phyloP scores from a whole-genome alignment of 2,888 invertebrate species.

The Xylota segnis region DNA sequence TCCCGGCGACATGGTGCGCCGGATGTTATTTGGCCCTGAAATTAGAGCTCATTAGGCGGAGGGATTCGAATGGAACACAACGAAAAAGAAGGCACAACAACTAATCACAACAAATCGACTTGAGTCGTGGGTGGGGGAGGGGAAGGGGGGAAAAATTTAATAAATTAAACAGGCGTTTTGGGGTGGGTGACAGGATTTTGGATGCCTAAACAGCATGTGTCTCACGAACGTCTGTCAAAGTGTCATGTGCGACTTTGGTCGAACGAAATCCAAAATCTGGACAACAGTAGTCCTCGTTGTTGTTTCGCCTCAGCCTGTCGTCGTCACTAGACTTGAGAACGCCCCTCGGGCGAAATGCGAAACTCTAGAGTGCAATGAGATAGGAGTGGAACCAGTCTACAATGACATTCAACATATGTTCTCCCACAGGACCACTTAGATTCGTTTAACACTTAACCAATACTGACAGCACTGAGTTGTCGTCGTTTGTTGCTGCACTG shows the following conservation, averaged over 20 bases:
- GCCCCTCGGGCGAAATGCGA: conserved; percentile 44
- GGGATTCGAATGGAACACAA: conserved; percentile 39
- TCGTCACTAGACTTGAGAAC: not conserved
- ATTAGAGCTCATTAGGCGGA: conserved; percentile 68
- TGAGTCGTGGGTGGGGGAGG: conserved; percentile 9
- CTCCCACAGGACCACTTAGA: conserved; percentile 73
- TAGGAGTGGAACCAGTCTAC: conserved; percentile 34
- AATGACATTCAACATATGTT: conserved; percentile 70
- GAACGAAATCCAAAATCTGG: not conserved
- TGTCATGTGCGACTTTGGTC: conserved; percentile 16
- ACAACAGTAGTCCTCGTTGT: not conserved
- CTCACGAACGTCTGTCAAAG: conserved; percentile 32
- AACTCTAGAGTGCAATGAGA: conserved; percentile 49
- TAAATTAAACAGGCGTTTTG: conserved; percentile 63
- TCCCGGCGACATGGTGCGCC: conserved; percentile 30
- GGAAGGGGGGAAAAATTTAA: conserved; percentile 48
- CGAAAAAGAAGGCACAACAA: conserved; percentile 28
- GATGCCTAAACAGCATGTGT: conserved; percentile 28
- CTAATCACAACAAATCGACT: conserved; percentile 77
- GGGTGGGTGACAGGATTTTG: not conserved
- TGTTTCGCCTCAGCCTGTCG: not conserved
- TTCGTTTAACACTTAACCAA: conserved; percentile 68
- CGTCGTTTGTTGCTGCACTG: not conserved
- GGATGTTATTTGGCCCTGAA: conserved; percentile 70
- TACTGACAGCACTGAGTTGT: conserved; percentile 41